A percentile compares a stretch with the other conserved stretches of the same genome.
These are phyloP conservation scores for Ariopsis seemanni DNA, from an alignment of 2,113 vertebrate genomes.

Conservation along the genomic window DNA sequence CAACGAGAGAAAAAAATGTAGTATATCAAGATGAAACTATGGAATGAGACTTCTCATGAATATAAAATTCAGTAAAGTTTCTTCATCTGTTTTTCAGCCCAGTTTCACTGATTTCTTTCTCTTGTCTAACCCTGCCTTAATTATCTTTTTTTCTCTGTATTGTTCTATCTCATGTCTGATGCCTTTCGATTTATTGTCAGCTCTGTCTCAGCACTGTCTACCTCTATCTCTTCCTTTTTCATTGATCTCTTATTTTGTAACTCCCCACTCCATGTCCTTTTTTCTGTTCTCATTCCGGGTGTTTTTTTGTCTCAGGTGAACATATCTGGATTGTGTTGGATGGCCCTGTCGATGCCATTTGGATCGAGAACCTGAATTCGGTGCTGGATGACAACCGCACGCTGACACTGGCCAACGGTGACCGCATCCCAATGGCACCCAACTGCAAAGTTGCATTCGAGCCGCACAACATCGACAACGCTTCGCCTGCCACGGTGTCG, in stretches of 20 bases:
- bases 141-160: background rate
- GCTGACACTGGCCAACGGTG: conserved; percentile 91
- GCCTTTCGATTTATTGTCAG: background rate
- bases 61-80: background rate
- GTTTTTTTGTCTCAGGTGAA: conserved; percentile 75
- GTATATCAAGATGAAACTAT: background rate
- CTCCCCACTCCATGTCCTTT: background rate
- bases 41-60: background rate
- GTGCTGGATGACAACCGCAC: conserved; percentile 96
- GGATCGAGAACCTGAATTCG: conserved; percentile 98
- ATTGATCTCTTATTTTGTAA: background rate
- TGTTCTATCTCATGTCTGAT: background rate
- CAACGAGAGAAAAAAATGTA: too few relatives aligned
- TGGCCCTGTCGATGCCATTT: conserved; percentile 96
- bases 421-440: conserved; percentile 94
- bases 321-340: conserved; percentile 97
- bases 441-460: conserved; percentile 96
- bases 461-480: conserved; percentile 96
- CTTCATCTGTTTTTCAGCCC: too few relatives aligned
- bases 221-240: background rate
- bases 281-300: background rate
- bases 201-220: background rate
- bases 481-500: conserved; percentile 94
- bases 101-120: background rate
- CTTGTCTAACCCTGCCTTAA: background rate